Evolutionary conservation across 1,140 invertebrate species (phyloP).

Genomic region (Drosophila lacertosa): DNA sequence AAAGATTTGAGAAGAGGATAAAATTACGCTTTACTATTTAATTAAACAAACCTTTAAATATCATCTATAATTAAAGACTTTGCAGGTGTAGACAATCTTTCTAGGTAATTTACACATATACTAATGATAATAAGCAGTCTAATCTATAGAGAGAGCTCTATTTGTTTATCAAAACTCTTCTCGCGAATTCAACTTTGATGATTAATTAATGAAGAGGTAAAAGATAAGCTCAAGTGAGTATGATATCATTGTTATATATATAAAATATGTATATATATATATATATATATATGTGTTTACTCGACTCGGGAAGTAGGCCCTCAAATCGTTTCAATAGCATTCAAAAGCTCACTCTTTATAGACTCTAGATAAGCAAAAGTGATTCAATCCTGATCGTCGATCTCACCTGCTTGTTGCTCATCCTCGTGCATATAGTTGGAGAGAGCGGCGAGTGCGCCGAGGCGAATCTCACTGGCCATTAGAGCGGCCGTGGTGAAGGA

Average conservation of each 20-base stretch:
- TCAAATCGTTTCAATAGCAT: neutral
- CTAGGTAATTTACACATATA: too few relatives aligned
- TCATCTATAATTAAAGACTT: too few relatives aligned
- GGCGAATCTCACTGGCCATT: conserved; percentile 60
- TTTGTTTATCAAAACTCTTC: neutral
- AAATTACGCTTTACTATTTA: too few relatives aligned
- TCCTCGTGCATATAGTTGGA: conserved; percentile 81
- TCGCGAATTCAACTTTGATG: neutral
- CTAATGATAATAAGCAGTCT: too few relatives aligned
- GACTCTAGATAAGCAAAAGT: neutral
- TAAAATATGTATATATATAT: neutral
- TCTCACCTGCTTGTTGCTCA: conserved; percentile 80
- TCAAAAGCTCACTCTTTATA: neutral
- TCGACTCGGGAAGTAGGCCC: neutral
- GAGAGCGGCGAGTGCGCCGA: conserved; percentile 77
- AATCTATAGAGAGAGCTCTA: too few relatives aligned
- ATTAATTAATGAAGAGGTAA: conserved; percentile 7
- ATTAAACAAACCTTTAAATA: too few relatives aligned
- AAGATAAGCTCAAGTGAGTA: conserved; percentile 1
- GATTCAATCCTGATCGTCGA: neutral
- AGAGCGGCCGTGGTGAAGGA: conserved; percentile 84
- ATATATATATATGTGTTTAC: neutral
- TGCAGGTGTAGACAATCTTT: too few relatives aligned
- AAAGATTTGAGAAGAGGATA: too few relatives aligned
- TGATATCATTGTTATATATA: conserved; percentile 12